Conservation (phyloP, 53 echinoderm and acorn worm species). For the Antedon mediterranea region DNA sequence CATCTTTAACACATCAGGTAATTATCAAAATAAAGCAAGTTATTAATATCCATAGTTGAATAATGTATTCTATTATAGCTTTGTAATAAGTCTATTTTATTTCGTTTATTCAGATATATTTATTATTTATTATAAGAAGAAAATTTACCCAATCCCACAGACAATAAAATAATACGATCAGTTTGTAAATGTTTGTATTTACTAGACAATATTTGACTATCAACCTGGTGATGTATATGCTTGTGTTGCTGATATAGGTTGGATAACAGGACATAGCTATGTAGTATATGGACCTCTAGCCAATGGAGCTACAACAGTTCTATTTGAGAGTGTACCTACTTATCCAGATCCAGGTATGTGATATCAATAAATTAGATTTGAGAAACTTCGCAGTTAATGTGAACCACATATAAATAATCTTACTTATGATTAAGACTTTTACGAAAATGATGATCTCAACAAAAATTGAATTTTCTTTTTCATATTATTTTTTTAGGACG, state of each 20-base stretch:
- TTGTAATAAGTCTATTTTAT: too few relatives aligned
- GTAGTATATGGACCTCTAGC: conserved; percentile 93
- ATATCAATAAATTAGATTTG: too few relatives aligned
- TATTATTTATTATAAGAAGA: too few relatives aligned
- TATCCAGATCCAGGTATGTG: conserved; percentile 93
- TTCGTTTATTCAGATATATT: too few relatives aligned
- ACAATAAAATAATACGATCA: too few relatives aligned
- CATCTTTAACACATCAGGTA: conserved; percentile 79
- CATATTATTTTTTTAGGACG: conserved; percentile 40
- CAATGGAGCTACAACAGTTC: conserved; percentile 89
- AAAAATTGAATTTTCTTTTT: not conserved
- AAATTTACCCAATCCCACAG: too few relatives aligned
- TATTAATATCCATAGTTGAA: too few relatives aligned
- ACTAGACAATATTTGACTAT: conserved; percentile 90
- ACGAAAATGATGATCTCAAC: too few relatives aligned
- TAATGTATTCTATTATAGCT: too few relatives aligned
- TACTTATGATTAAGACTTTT: too few relatives aligned
- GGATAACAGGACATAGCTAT: conserved; percentile 95
- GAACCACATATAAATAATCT: too few relatives aligned
- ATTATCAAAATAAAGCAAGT: not conserved
- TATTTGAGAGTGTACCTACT: conserved; percentile 91
- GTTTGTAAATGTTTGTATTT: not conserved
- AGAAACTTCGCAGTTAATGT: too few relatives aligned
- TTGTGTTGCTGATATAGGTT: conserved; percentile 93
- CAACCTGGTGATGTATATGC: conserved; percentile 74